phyloP scores from a whole-genome alignment of 2,113 vertebrate species.

The Mesembrinibis cayennensis region DNA sequence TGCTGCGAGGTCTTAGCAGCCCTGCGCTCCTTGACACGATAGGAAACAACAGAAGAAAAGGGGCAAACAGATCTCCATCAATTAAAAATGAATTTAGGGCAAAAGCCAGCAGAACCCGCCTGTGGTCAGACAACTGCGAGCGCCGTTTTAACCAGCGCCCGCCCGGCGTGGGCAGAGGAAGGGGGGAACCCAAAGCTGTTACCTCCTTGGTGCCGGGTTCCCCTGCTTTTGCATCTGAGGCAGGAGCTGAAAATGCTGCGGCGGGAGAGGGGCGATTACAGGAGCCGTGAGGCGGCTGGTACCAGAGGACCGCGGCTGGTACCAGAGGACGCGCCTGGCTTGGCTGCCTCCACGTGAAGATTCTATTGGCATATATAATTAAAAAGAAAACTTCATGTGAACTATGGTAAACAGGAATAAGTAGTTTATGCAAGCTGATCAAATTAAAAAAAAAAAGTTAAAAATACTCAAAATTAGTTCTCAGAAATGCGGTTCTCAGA shows the following conservation, averaged over 20 bases:
- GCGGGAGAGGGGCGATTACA: accelerated
- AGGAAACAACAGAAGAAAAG: too few relatives aligned
- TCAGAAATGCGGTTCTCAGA: accelerated
- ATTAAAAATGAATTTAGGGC: accelerated
- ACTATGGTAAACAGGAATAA: neutral
- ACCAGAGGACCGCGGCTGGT: accelerated
- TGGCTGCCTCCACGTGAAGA: accelerated
- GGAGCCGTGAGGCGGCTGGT: neutral
- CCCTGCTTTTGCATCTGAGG: accelerated
- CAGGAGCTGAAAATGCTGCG: neutral
- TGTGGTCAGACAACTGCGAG: neutral
- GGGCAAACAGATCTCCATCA: accelerated
- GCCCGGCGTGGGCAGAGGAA: neutral
- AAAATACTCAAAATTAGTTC: neutral
- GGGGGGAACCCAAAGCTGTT: neutral
- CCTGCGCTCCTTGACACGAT: accelerated
- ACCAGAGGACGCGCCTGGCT: accelerated
- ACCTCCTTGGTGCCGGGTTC: too few relatives aligned
- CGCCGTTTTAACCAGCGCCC: neutral
- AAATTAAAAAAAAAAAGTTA: neutral
- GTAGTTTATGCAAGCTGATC: neutral
- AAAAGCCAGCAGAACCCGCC: too few relatives aligned
- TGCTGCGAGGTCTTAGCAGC: accelerated
- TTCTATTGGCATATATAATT: too few relatives aligned
- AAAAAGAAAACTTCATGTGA: neutral